A percentile compares a stretch with the other conserved stretches of the same genome.
Evolutionary conservation across 2,113 vertebrate species (phyloP).

Genomic region (Cochlearius cochlearius): DNA sequence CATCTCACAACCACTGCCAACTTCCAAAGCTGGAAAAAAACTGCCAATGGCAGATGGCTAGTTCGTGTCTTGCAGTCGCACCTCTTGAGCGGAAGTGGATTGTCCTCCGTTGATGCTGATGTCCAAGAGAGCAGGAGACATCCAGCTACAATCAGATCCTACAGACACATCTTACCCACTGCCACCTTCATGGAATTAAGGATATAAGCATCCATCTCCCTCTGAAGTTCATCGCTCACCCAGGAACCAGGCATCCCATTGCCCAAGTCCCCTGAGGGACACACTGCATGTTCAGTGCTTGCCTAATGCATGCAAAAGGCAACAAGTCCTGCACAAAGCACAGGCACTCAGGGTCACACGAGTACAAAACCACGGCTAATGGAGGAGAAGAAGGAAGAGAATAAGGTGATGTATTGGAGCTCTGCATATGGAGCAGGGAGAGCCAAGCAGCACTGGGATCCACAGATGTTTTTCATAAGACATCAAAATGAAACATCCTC

Average conservation of each 20-base stretch:
- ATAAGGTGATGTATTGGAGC: neutral
- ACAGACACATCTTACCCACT: neutral
- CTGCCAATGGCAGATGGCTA: neutral
- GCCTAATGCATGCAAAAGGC: neutral
- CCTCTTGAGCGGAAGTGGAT: neutral
- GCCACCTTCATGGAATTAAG: neutral
- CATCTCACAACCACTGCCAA: neutral
- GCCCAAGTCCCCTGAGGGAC: neutral
- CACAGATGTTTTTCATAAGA: slow-evolving; percentile 3
- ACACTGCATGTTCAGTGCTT: neutral
- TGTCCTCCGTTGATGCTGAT: neutral
- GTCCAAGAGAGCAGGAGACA: neutral
- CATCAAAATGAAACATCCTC: slow-evolving; percentile 3
- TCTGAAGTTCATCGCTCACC: neutral
- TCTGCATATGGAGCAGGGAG: neutral
- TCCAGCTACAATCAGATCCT: neutral
- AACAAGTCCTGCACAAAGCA: neutral
- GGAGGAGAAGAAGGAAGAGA: neutral
- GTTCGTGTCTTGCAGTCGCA: neutral
- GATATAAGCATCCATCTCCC: neutral
- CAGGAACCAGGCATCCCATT: neutral
- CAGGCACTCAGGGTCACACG: neutral
- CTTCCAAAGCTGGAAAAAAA: neutral
- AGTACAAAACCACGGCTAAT: neutral
- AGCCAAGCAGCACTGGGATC: neutral